Base-by-base conservation (phyloP, 2,888 invertebrate species). In the Synergus umbraculus region DNA sequence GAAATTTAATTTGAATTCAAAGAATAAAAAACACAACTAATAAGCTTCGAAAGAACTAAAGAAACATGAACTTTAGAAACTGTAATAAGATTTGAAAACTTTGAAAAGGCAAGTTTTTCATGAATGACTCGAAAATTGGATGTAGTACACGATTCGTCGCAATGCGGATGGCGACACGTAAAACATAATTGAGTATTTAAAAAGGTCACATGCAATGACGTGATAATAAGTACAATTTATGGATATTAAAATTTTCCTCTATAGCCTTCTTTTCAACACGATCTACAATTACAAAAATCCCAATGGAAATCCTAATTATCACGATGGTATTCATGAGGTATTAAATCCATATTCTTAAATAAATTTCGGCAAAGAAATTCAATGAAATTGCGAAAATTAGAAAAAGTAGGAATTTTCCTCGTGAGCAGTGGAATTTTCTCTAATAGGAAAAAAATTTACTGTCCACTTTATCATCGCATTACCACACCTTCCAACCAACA, bases 191-290 rank as follows among this genome's bases (percentile, higher is more conserved):
- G 73, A 54, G n/a, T 73, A 73, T 73, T 73, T 73, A 73, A 73
- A 73, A 73, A 73, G 73, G 73, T 73, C 73, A 41, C 73, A 73
- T 73, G 73, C 73, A 73, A 73, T 73, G 41, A 73, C 73, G 73
- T 73, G 73, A 73, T 73, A 54, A 73, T 73, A 73, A 49, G 49
- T 49, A 37, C n/a, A n/a, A 54, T 73, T 37, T 73, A 54, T 73
- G 73, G 54, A 15, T 73, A 49, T 73, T 73, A 41, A 54, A 37
- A 54, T 54, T 54, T 73, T 3, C 73, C 13, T 54, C n/a, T 10
- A 7, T 37, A 73, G 46, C 15, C 29, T 37, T 73, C 2, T 73
- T 73, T 54, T 4, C 3, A 54, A 41, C 37, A 12, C 37, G 37
- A 49, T 49, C 22, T 69, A 37, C 37, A 54, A 46, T 46, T n/a